A percentile compares a stretch with the other conserved stretches of the same genome.
These are phyloP conservation scores for Atta colombica DNA, from an alignment of 1,140 invertebrate species.

Conservation along the genomic window DNA sequence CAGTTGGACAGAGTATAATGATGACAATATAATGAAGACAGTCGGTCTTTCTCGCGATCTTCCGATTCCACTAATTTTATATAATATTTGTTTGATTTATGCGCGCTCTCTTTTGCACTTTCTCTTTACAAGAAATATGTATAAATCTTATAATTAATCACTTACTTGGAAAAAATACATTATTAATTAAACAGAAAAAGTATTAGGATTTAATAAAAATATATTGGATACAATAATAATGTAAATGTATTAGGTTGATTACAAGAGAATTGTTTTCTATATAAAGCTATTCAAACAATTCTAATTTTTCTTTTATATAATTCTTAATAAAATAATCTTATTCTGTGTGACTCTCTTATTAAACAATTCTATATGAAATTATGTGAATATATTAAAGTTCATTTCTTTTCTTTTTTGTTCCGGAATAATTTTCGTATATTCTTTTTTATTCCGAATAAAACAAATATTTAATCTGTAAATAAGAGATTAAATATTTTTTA, in stretches of 20 bases:
- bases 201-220: conserved; percentile 25
- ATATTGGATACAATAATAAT: conserved; percentile 24
- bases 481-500: neutral
- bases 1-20: conserved; percentile 73
- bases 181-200: neutral
- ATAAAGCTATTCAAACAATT: neutral
- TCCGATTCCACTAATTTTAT: conserved; percentile 47
- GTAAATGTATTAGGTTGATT: conserved; percentile 52
- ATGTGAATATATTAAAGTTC: neutral
- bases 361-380: neutral
- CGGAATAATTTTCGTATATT: too few relatives aligned
- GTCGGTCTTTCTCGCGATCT: conserved; percentile 31
- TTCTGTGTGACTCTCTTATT: neutral
- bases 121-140: conserved; percentile 30
- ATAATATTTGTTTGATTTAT: conserved; percentile 37
- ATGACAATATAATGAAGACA: conserved; percentile 63
- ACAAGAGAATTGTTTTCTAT: neutral
- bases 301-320: neutral
- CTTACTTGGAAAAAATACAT: conserved; percentile 1
- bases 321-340: neutral
- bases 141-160: conserved; percentile 17
- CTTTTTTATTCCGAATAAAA: too few relatives aligned
- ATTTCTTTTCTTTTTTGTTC: too few relatives aligned
- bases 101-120: conserved; percentile 48
- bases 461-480: too few relatives aligned